A percentile compares a stretch with the other conserved stretches of the same genome.
Conservation (phyloP, 2,113 vertebrate species). For the Cichladusa arquata region DNA sequence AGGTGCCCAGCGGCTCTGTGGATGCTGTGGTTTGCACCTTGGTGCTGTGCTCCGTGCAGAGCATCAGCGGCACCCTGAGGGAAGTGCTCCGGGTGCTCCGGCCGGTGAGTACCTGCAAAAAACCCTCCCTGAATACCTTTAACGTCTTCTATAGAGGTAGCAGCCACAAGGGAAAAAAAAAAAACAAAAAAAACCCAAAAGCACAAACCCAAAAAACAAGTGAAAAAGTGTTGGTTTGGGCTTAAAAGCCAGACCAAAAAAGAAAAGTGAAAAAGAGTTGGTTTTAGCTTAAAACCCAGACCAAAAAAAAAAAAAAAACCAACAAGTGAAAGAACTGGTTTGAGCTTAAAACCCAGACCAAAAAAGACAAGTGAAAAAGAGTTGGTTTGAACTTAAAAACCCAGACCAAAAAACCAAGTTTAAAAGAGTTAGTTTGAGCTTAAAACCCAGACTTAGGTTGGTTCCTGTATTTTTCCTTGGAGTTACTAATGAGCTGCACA, state of each 20-base stretch:
- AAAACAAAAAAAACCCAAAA: too few species aligned
- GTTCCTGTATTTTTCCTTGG: background rate
- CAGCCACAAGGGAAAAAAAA: too few species aligned
- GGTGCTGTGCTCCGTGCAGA: constrained; percentile 80
- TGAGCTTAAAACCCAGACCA: background rate
- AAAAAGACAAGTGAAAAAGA: background rate
- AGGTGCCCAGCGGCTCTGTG: constrained; percentile 71
- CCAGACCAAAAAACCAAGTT: background rate
- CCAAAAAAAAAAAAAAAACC: too few species aligned
- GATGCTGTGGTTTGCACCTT: constrained; percentile 83
- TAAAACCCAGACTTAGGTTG: background rate
- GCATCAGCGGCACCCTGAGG: constrained; percentile 58
- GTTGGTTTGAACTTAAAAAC: background rate
- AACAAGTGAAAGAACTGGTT: too few species aligned
- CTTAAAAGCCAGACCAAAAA: too few species aligned
- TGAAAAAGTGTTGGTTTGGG: too few species aligned
- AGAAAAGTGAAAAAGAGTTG: too few species aligned
- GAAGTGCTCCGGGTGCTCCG: constrained; percentile 78
- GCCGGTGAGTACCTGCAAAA: constrained; percentile 72
- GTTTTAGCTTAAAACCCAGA: too few species aligned
- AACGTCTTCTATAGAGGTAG: rapidly evolving
- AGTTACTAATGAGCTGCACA: background rate
- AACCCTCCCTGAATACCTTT: rapidly evolving
- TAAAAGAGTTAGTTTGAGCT: too few species aligned
- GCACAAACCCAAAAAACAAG: too few species aligned